These are phyloP conservation scores for Euleptes europaea DNA, from an alignment of 2,113 vertebrate genomes.

Conservation along the genomic window DNA sequence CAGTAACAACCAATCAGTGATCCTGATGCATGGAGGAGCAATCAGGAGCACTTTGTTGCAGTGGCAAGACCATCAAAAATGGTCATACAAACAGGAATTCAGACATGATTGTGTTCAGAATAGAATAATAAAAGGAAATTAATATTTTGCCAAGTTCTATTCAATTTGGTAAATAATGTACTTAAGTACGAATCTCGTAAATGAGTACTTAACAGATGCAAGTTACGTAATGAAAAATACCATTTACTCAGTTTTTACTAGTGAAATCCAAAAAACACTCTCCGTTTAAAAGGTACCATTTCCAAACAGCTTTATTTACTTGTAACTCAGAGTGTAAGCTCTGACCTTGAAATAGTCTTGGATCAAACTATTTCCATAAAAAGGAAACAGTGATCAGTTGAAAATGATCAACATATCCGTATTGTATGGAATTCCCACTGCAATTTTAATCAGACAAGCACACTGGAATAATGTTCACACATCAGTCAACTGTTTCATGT, in stretches of 20 bases:
- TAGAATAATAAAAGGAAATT: background rate
- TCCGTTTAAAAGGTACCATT: conserved; percentile 46
- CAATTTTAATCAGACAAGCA: conserved; percentile 68
- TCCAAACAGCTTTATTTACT: conserved; percentile 27
- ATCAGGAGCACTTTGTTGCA: background rate
- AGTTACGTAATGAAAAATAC: conserved; percentile 14
- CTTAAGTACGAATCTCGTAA: no score
- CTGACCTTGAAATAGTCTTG: background rate
- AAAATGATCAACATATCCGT: conserved; percentile 50
- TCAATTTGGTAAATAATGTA: conserved; percentile 8
- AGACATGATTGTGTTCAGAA: background rate
- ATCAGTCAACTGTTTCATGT: conserved; percentile 64
- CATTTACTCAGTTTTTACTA: conserved; percentile 28
- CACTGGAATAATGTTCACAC: conserved; percentile 52
- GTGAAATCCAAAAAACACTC: conserved; percentile 24
- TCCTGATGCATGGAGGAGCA: background rate
- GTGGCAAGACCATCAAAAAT: background rate
- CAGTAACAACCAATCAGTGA: background rate
- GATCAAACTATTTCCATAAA: conserved; percentile 37
- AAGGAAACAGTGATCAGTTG: conserved; percentile 66
- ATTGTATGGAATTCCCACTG: conserved; percentile 41
- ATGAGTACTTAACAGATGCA: conserved; percentile 17
- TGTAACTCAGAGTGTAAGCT: background rate
- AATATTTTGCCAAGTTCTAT: background rate
- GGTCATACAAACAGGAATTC: background rate